Base-by-base conservation (phyloP, 2,888 invertebrate genomes). In the Volucella inanis region DNA sequence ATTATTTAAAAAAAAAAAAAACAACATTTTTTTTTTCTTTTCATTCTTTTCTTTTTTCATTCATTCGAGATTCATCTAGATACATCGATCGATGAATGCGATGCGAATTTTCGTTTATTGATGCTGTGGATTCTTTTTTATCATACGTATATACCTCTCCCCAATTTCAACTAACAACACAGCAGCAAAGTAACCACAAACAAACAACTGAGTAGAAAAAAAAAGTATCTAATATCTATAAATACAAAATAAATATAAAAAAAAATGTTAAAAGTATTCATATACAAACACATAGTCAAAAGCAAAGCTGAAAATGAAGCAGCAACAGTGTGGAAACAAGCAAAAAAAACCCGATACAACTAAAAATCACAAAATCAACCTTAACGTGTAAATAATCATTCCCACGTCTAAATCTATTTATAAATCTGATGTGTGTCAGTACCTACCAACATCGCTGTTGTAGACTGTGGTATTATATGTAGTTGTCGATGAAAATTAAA, bases 401-500 rank as follows among this genome's bases (percentile, higher is more conserved):
- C 89, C 89, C 89, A 89, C 89, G 88, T 89, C 87, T 64, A 87
- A 83, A 87, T 89, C 89, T 89, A 89, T 89, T 89, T 89, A 87
- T 89, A 89, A 89, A 88, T 89, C 89, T 89, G 89, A 89, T 88
- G 89, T 88, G 87, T 87, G 80, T 81, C 75, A 87, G 68, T 67
- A 83, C 62, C 57, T 64, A 62, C 62, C 64, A 22, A 22, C 22
- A 64, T 72, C 49, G 72, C 54, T 52, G 50, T 47, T 74, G 3
- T 43, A 41, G 82, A 71, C 64, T 22, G 22, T 22, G 22, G 2
- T 3, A 22, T 3, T 22, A 3, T 22, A 22, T 22, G 62, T 71
- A 59, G 68, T 59, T 50, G 55, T 52, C 47, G 59, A 38, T 47
- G 38, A 50, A 67, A 43, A 54, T 45, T 31, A n/a, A 71, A 57